Evolutionary conservation across 53 echinoderm and acorn worm species (phyloP).

Genomic region (Henricia sp.): DNA sequence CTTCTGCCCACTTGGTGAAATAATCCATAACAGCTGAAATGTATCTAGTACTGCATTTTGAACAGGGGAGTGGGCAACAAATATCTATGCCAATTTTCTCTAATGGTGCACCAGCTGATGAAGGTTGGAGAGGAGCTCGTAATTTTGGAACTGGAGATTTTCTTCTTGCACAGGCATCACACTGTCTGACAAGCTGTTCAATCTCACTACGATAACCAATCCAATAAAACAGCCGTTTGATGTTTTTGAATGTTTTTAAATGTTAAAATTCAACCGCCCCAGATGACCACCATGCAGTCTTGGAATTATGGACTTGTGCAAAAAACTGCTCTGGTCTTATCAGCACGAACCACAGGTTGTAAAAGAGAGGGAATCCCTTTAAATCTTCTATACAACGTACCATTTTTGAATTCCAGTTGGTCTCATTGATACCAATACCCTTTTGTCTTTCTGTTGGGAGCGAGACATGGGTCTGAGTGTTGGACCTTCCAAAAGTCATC

Average conservation of each 20-base stretch:
- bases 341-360: conserved; percentile 1
- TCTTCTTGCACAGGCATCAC: conserved; percentile 14
- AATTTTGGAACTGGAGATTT: conserved; percentile 4
- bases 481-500: conserved; percentile 23
- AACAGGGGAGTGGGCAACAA: conserved; percentile 18
- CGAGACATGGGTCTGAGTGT: neutral
- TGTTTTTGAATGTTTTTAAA: conserved; percentile 12
- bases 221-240: conserved; percentile 19
- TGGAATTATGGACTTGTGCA: conserved; percentile 1
- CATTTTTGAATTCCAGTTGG: conserved; percentile 14
- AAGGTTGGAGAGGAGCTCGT: conserved; percentile 10
- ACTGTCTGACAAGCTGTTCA: conserved; percentile 2
- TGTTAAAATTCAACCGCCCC: neutral
- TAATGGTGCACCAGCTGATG: conserved; percentile 9
- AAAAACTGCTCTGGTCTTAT: neutral
- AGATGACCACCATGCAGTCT: conserved; percentile 7
- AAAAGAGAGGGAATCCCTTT: neutral
- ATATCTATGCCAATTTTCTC: conserved; percentile 16
- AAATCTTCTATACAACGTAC: conserved; percentile 25
- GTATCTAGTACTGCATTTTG: conserved; percentile 4
- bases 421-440: conserved; percentile 18
- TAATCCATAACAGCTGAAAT: conserved; percentile 31
- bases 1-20: conserved; percentile 53
- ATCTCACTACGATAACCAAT: conserved; percentile 13
- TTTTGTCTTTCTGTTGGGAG: neutral